A percentile compares a stretch with the other conserved stretches of the same genome.
Evolutionary conservation across 2,113 vertebrate species (phyloP).

Genomic region (Anolis carolinensis): DNA sequence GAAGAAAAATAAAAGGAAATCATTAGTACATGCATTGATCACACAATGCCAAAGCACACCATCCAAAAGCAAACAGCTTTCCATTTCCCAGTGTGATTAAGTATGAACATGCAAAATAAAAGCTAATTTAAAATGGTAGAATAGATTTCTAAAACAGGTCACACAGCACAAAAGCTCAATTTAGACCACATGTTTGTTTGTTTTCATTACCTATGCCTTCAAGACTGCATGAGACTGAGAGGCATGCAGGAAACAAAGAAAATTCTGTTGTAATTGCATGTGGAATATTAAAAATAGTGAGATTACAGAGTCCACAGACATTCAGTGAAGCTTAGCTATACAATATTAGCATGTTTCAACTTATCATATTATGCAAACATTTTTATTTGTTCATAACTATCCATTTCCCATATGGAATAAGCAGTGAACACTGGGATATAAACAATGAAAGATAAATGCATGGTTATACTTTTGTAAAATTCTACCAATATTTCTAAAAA

Average conservation of each 20-base stretch:
- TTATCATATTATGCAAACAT: not conserved
- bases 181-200: conserved; percentile 50
- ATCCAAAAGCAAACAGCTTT: conserved; percentile 79
- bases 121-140: conserved; percentile 71
- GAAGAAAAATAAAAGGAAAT: conserved; percentile 87
- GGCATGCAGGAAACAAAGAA: conserved; percentile 70
- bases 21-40: conserved; percentile 85
- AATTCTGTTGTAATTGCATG: conserved; percentile 68
- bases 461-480: not conserved
- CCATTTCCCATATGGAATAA: not conserved
- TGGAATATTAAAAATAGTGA: conserved; percentile 58
- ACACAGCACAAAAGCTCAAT: conserved; percentile 68
- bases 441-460: not conserved
- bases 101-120: conserved; percentile 77
- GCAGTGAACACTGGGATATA: conserved; percentile 14
- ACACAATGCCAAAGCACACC: conserved; percentile 82
- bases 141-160: conserved; percentile 71
- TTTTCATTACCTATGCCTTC: conserved; percentile 59
- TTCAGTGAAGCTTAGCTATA: conserved; percentile 61
- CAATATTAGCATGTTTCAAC: not conserved
- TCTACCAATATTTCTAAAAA: not conserved
- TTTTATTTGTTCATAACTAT: not conserved
- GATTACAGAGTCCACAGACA: conserved; percentile 71
- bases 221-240: conserved; percentile 70
- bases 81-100: conserved; percentile 79